phyloP scores from a whole-genome alignment of 2,113 vertebrate species.

The Oryzias melastigma region DNA sequence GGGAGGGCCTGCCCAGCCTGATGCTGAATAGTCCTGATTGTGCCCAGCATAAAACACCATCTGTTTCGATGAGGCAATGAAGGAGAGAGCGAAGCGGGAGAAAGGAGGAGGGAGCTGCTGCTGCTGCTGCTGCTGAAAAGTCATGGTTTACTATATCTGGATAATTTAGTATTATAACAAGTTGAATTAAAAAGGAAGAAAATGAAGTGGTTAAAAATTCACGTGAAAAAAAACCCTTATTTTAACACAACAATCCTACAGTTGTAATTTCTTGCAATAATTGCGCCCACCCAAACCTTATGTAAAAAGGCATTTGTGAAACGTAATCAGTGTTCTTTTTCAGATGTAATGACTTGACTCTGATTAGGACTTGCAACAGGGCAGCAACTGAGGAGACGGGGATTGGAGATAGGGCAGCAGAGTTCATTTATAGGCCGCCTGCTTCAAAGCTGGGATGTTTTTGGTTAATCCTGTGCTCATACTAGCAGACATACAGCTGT shows the following conservation, averaged over 20 bases:
- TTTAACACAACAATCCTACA: neutral
- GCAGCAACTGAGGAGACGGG: slow-evolving; percentile 39
- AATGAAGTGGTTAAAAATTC: slow-evolving; percentile 10
- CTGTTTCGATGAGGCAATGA: slow-evolving; percentile 81
- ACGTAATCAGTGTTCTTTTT: slow-evolving; percentile 27
- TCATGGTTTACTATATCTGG: slow-evolving; percentile 65
- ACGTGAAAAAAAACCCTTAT: neutral
- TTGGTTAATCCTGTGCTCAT: slow-evolving; percentile 59
- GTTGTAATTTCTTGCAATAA: slow-evolving; percentile 9
- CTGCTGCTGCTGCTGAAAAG: slow-evolving; percentile 55
- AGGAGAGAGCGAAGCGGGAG: slow-evolving; percentile 29
- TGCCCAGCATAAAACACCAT: slow-evolving; percentile 91
- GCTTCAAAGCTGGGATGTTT: slow-evolving; percentile 60
- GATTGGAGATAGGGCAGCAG: slow-evolving; percentile 47
- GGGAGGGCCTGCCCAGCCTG: slow-evolving; percentile 86
- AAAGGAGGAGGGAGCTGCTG: slow-evolving; percentile 42
- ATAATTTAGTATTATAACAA: slow-evolving; percentile 45
- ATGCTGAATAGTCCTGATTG: slow-evolving; percentile 90
- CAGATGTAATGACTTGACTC: slow-evolving; percentile 25
- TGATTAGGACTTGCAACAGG: slow-evolving; percentile 22
- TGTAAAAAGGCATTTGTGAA: slow-evolving; percentile 10
- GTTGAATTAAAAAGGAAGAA: slow-evolving; percentile 9
- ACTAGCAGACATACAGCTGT: slow-evolving; percentile 56
- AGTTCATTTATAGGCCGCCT: slow-evolving; percentile 56
- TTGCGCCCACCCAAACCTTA: slow-evolving; percentile 6